Evolutionary conservation across 2,888 invertebrate genomes (phyloP).

Genomic region (Fissipunctia ypsillon): DNA sequence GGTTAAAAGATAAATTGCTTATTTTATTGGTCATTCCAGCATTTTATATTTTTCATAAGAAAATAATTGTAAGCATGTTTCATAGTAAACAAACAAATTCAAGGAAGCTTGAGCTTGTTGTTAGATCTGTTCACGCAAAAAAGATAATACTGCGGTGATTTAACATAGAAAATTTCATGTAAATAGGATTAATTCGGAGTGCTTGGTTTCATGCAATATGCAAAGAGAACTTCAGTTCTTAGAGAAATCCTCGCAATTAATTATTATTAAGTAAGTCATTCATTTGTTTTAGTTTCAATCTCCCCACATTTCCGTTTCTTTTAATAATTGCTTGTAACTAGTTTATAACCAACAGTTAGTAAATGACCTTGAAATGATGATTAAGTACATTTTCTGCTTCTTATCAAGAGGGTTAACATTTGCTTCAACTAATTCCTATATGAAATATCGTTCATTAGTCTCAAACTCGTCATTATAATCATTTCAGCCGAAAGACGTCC

Average conservation of each 20-base stretch:
- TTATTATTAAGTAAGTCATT: not conserved
- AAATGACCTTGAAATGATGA: not conserved
- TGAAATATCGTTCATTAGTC: too few species aligned
- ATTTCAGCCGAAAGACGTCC: too few species aligned
- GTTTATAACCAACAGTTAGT: not conserved
- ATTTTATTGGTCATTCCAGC: conserved; percentile 8
- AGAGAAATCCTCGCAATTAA: not conserved
- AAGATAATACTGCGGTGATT: not conserved
- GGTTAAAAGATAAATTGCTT: conserved; percentile 10
- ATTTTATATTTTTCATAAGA: conserved; percentile 2
- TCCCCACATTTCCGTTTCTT: not conserved
- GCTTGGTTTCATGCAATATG: not conserved
- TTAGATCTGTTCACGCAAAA: not conserved
- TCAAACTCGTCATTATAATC: too few species aligned
- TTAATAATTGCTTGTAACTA: not conserved
- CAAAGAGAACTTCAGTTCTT: not conserved
- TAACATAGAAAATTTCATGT: not conserved
- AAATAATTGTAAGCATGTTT: not conserved
- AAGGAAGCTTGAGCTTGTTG: not conserved
- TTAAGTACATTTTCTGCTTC: not conserved
- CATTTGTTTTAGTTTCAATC: not conserved
- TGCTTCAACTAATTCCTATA: too few species aligned
- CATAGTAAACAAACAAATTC: not conserved
- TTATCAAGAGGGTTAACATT: not conserved
- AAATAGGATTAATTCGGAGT: not conserved